Base-by-base conservation (phyloP, 2,113 vertebrate species). In the Pholis gunnellus region DNA sequence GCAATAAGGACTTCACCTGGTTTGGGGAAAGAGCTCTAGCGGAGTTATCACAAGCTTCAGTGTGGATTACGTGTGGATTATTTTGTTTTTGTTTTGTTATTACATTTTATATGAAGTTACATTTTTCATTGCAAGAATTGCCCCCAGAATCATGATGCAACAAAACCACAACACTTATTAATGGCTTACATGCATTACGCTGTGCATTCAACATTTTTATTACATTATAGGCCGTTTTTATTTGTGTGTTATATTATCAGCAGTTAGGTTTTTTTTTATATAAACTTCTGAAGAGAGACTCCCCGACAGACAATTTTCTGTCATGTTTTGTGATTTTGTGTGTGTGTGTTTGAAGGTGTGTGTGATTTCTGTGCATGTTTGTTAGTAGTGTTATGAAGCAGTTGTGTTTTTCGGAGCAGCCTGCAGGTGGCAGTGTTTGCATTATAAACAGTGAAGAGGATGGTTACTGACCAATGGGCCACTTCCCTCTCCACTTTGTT, bases 381-480 rank as follows among this genome's bases (percentile, higher is more conserved):
- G 44, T 46, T 46, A 5, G 9, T 8, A 20, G 20, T 22, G 29
- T 29, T 4, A 14, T 17, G 10, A 36, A 22, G 4, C 22, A 5
- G 1, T 4, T 77, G 61, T 46, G 9, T 34, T 82, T 48, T 10
- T 0, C 40, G 6, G 57, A 66, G 20, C 48, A 14, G 34, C 81
- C 93, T 87, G 87, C 61, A 93, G 93, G 88, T 59, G 90, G 87
- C 89, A 88, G 87, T 87, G 72, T 92, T 86, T 87, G 71, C 80
- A 75, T 69, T 36, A 68, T 0, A 48, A 86, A 88, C 52, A 18
- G 25, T 42, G 15, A 0, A 61, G 29, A 52, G 25, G 8, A 17
- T 1, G 9, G 29, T 29, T 18, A 9, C 36, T 61, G 64, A 74
- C 71, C 77, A 70, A 34, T 68, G 56, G 18, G 54, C 61, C 9